Evolutionary conservation across 2,113 vertebrate species (phyloP).

Genomic region (Laterallus jamaicensis): DNA sequence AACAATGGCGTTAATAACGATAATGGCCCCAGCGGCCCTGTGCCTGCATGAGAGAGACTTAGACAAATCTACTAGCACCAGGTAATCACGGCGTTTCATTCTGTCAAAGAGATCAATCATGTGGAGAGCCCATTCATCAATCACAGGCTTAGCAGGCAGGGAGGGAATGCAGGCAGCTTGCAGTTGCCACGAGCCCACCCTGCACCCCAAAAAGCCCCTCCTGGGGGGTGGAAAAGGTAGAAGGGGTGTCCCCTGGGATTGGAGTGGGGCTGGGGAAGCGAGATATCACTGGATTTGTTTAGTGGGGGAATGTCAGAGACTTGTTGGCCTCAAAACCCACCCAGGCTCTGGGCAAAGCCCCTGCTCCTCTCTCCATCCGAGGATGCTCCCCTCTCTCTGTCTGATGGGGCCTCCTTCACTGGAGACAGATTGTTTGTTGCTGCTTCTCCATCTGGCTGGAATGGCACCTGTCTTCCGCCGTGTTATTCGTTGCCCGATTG

Average conservation of each 20-base stretch:
- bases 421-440: conserved; percentile 38
- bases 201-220: not conserved
- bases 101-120: conserved; percentile 41
- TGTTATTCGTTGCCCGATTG: not conserved
- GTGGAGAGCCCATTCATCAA: conserved; percentile 32
- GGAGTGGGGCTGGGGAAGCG: accelerated
- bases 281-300: accelerated
- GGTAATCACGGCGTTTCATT: conserved; percentile 27
- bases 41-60: conserved; percentile 15
- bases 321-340: not conserved
- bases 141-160: not conserved
- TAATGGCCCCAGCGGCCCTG: conserved; percentile 18
- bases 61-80: conserved; percentile 17
- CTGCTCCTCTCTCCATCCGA: not conserved
- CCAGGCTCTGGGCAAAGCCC: not conserved
- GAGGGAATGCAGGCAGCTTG: not conserved
- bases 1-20: conserved; percentile 51
- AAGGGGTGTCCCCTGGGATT: accelerated
- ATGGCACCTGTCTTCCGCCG: not conserved
- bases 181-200: not conserved
- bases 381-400: not conserved
- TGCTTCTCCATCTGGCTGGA: conserved; percentile 50
- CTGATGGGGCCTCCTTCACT: not conserved
- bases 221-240: not conserved
- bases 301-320: not conserved